Percentiles rank a stretch among this genome's conserved stretches.
phyloP scores from a whole-genome alignment of 2,113 vertebrate genomes.

The Diadophis punctatus region DNA sequence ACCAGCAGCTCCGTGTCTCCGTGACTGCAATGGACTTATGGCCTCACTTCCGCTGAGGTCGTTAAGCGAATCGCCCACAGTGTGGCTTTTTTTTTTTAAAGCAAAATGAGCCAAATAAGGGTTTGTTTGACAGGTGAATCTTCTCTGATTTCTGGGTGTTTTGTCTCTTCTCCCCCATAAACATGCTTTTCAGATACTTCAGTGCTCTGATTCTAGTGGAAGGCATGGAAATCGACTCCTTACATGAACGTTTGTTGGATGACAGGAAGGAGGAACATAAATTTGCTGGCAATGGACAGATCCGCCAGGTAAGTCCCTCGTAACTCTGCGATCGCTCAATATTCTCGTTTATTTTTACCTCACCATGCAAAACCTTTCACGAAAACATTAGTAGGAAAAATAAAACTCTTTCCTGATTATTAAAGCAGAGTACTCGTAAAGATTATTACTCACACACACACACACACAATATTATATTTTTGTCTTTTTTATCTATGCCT shows the following conservation, averaged over 20 bases:
- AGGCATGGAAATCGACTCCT: conserved; percentile 94
- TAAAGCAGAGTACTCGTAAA: background rate
- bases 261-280: conserved; percentile 88
- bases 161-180: background rate
- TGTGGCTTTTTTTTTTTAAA: too few relatives aligned
- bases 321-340: background rate
- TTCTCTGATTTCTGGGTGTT: background rate
- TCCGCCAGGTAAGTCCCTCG: conserved; percentile 78
- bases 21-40: background rate
- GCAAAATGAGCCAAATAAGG: background rate
- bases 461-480: too few relatives aligned
- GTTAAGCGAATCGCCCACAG: background rate
- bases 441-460: background rate
- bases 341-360: background rate
- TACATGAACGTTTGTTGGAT: conserved; percentile 90
- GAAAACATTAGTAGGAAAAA: background rate
- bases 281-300: conserved; percentile 70
- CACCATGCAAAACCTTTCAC: background rate
- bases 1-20: background rate
- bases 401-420: background rate
- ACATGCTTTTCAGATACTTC: conserved; percentile 77
- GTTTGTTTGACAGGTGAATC: background rate
- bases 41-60: background rate
- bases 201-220: conserved; percentile 93
- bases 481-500: too few relatives aligned